phyloP scores from a whole-genome alignment of 2,797 vertebrate species.

The Danio tinwini region DNA sequence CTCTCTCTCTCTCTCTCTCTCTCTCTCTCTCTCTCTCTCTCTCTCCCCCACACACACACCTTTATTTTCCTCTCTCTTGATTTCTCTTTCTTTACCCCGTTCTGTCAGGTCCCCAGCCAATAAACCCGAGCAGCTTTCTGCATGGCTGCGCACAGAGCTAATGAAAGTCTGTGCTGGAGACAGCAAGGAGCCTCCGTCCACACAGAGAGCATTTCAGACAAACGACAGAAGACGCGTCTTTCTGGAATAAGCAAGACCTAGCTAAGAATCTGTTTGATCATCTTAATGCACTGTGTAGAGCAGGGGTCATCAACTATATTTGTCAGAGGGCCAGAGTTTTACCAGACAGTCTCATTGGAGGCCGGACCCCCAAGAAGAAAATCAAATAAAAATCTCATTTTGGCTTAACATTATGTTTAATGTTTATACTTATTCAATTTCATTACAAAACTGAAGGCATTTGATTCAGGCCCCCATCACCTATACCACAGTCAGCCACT shows the following conservation, averaged over 20 bases:
- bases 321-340: too few species aligned
- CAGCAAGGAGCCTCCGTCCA: constrained; percentile 1
- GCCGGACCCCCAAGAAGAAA: too few species aligned
- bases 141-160: constrained; percentile 38
- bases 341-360: too few species aligned
- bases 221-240: neutral
- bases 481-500: too few species aligned
- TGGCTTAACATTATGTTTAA: too few species aligned
- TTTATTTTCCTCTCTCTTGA: neutral
- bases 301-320: too few species aligned
- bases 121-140: constrained; percentile 38
- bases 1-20: neutral
- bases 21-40: neutral
- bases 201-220: constrained; percentile 7
- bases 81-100: constrained; percentile 34
- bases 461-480: too few species aligned
- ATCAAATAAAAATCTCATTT: too few species aligned
- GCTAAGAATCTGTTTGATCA: neutral
- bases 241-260: neutral
- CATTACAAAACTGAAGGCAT: too few species aligned
- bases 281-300: neutral
- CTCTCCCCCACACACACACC: neutral
- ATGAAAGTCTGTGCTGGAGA: constrained; percentile 45
- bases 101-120: constrained; percentile 54
- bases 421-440: too few species aligned